Percentiles rank a stretch among this genome's conserved stretches.
phyloP scores from a whole-genome alignment of 2,113 vertebrate genomes.

The Zootoca vivipara region DNA sequence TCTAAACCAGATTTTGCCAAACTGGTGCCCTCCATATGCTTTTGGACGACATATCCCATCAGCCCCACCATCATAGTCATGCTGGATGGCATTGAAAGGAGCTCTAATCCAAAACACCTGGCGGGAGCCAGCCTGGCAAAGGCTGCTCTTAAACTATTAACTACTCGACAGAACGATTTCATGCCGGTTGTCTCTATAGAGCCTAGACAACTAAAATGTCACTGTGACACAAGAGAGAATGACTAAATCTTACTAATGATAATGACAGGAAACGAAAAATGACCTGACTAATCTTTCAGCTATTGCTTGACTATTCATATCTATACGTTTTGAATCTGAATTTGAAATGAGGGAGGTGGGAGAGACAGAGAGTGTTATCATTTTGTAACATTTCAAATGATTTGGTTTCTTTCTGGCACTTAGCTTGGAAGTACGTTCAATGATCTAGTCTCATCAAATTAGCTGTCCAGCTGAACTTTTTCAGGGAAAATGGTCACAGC shows the following conservation, averaged over 20 bases:
- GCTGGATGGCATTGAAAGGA: too few relatives aligned
- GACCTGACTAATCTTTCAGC: slow-evolving; percentile 13
- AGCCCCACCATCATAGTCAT: too few relatives aligned
- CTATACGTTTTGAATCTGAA: not conserved
- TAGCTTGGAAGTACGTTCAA: not conserved
- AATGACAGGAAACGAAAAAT: not conserved
- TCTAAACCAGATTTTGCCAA: not conserved
- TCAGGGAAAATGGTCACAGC: not conserved
- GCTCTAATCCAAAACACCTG: too few relatives aligned
- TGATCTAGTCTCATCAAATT: not conserved
- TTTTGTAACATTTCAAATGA: not conserved
- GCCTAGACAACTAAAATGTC: slow-evolving; percentile 12
- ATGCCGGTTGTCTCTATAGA: not conserved
- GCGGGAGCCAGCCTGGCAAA: too few relatives aligned
- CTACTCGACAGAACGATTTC: not conserved
- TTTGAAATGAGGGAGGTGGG: not conserved
- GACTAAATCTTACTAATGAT: slow-evolving; percentile 29
- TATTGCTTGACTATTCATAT: slow-evolving; percentile 1
- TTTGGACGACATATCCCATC: too few relatives aligned
- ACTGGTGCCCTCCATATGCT: not conserved
- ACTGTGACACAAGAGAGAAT: slow-evolving; percentile 19
- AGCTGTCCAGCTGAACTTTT: not conserved
- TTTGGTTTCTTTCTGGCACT: not conserved
- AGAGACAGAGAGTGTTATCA: not conserved
- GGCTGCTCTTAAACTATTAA: not conserved